Evolutionary conservation across 1,140 invertebrate genomes (phyloP).

Genomic region (Drosophila tsacasi): DNA sequence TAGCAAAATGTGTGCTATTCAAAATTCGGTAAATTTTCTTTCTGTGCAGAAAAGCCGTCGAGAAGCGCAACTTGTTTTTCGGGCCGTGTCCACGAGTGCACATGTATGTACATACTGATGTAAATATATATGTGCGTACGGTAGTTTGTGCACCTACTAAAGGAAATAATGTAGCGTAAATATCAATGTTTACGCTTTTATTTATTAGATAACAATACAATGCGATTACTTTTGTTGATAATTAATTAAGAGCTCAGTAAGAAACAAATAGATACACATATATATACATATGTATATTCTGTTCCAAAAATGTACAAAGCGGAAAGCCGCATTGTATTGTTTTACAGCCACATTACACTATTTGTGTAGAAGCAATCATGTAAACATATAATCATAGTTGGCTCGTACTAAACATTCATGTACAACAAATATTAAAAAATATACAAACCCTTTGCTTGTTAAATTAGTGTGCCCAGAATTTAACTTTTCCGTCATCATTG

Average conservation of each 20-base stretch:
- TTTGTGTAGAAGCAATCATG: background rate
- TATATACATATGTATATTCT: background rate
- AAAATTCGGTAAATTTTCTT: background rate
- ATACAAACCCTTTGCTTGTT: conserved; percentile 86
- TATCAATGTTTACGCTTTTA: conserved; percentile 10
- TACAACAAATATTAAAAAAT: conserved; percentile 21
- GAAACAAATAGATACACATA: conserved; percentile 4
- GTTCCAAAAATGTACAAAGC: background rate
- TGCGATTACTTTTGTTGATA: conserved; percentile 1
- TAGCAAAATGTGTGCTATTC: background rate
- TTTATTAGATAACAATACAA: conserved; percentile 29
- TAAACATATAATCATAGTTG: background rate
- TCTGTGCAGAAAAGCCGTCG: background rate
- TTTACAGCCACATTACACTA: background rate
- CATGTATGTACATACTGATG: conserved; percentile 18
- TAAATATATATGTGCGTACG: conserved; percentile 1
- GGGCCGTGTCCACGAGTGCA: conserved; percentile 27
- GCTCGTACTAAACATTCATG: background rate
- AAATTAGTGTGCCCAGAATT: conserved; percentile 87
- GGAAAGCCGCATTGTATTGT: background rate
- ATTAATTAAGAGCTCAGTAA: conserved; percentile 8
- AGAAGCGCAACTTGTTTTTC: conserved; percentile 13
- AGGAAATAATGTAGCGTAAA: background rate
- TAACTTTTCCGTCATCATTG: conserved; percentile 88
- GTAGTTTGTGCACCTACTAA: background rate